Base-by-base conservation (phyloP, 2,888 invertebrate genomes). In the Horisme vitalbata region DNA sequence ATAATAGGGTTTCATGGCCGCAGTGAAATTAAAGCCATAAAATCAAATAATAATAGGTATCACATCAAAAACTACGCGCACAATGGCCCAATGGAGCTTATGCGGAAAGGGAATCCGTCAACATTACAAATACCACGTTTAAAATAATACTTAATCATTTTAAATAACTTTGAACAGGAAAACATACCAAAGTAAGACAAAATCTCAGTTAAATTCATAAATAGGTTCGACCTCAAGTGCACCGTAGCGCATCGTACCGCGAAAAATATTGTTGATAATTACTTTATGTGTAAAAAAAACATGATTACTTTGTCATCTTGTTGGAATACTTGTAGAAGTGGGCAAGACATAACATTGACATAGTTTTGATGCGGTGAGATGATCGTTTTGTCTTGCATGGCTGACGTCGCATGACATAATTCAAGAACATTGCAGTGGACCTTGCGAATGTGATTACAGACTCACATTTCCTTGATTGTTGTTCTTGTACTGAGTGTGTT, bases 211-310 rank as follows among this genome's bases (percentile, higher is more conserved):
- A 57, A 63, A 71, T 57, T 62, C 56, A 65, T 59, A 79, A 82
- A 82, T 79, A 66, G 69, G 58, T 68, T 57, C 65, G 84, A 75
- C 88, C 88, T 87, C 72, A 72, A 57, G 68, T 49, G 68, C 84
- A 76, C 47, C 76, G 79, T 83, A 83, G 87, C 79, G 88, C 85
- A 86, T 85, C 88, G 84, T 86, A 83, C 71, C 86, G 83, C 77
- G 69, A 85, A 71, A 84, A 82, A 80, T 76, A 74, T 77, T 71
- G 70, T 71, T 71, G 72, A 71, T 76, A 73, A 79, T 78, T 75
- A 65, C 68, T 69, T 68, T 57, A 68, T 62, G 64, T 65, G 58
- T 48, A 69, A 75, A 81, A n/a, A 15, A 86, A 73, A 64, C 54
- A 55, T 57, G 61, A 75, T 76, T 77, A 75, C 71, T 71, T 71